Conservation (phyloP, 2,113 vertebrate genomes). For the Amphilophus citrinellus region DNA sequence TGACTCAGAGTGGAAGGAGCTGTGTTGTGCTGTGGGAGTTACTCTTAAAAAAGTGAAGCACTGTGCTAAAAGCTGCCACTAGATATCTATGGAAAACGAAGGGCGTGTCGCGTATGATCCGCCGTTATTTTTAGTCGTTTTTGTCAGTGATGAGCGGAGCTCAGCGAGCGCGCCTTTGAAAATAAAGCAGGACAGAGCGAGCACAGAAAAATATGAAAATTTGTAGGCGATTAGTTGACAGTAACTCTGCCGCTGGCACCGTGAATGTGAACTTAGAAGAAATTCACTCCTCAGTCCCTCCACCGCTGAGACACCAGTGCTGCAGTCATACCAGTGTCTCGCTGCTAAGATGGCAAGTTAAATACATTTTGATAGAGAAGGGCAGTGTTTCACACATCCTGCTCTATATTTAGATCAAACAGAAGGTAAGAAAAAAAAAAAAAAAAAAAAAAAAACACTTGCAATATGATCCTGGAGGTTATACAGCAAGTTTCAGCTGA, state of each 20-base stretch:
- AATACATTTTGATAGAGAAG: neutral
- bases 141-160: conserved; percentile 40
- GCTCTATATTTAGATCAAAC: conserved; percentile 12
- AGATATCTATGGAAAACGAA: conserved; percentile 51
- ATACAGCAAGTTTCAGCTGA: neutral
- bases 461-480: neutral
- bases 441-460: rapidly evolving
- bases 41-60: neutral
- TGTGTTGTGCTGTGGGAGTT: conserved; percentile 3
- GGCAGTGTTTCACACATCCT: neutral
- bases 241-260: neutral
- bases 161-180: conserved; percentile 46
- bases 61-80: conserved; percentile 51
- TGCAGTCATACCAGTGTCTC: neutral
- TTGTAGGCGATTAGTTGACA: neutral
- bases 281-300: neutral
- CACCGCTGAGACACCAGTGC: neutral
- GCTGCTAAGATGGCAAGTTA: neutral
- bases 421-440: neutral
- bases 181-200: conserved; percentile 37
- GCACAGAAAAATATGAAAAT: neutral
- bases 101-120: conserved; percentile 43
- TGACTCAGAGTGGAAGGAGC: neutral
- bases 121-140: conserved; percentile 62
- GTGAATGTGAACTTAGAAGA: neutral